These are phyloP conservation scores for Homarus gammarus DNA, from an alignment of 2,888 invertebrate genomes.

Conservation along the genomic window DNA sequence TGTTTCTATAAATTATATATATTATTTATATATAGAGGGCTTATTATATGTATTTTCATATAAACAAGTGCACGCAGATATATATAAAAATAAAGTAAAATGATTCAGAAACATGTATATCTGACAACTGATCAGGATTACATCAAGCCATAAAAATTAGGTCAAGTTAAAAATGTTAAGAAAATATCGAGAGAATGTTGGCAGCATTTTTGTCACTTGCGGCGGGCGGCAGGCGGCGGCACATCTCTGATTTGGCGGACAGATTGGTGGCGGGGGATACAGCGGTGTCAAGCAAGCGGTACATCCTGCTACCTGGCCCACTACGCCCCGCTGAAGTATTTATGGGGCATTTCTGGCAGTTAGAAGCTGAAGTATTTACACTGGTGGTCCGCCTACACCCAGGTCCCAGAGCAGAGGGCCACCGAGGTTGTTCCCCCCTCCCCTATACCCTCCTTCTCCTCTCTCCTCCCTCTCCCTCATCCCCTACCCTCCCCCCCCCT, in stretches of 20 bases:
- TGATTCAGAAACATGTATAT: no score
- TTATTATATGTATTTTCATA: not conserved
- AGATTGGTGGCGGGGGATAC: conserved; percentile 4
- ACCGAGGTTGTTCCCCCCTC: not conserved
- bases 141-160: not conserved
- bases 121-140: not conserved
- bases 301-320: conserved; percentile 29
- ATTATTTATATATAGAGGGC: no score
- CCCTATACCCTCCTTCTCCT: not conserved
- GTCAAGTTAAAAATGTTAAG: not conserved
- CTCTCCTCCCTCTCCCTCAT: conserved; percentile 4
- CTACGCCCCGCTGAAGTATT: conserved; percentile 37
- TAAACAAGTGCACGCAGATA: not conserved
- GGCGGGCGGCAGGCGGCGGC: not conserved
- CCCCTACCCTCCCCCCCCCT: no score
- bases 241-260: conserved; percentile 33
- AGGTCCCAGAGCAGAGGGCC: not conserved
- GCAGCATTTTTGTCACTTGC: not conserved
- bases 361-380: conserved; percentile 33
- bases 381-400: conserved; percentile 4
- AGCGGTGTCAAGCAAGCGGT: conserved; percentile 16
- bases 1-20: no score
- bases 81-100: no score
- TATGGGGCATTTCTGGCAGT: conserved; percentile 46
- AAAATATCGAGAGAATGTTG: not conserved